Evolutionary conservation across 2,888 invertebrate genomes (phyloP).

Genomic region (Andrena hattorfiana): DNA sequence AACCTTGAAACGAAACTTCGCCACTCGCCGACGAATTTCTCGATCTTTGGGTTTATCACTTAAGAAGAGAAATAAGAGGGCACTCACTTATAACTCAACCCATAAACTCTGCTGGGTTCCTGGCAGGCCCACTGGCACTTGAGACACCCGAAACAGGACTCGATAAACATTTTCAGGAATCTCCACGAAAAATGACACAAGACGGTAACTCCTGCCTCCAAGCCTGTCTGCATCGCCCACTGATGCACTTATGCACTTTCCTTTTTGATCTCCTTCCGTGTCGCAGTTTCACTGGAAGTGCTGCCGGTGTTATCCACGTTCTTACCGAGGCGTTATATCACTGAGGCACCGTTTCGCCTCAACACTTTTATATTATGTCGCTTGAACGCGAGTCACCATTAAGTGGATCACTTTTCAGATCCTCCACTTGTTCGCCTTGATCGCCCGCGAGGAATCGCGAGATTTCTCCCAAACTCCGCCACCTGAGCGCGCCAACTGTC

Average conservation of each 20-base stretch:
- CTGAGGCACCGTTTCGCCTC: not conserved
- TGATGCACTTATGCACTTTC: conserved; percentile 35
- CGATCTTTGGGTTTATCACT: not conserved
- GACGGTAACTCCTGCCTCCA: not conserved
- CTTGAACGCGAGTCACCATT: not conserved
- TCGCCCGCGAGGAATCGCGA: too few species aligned
- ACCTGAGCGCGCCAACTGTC: not conserved
- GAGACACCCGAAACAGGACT: conserved; percentile 35
- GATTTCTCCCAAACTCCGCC: not conserved
- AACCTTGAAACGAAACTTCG: not conserved
- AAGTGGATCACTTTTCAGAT: not conserved
- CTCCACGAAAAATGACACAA: not conserved
- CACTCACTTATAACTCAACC: conserved; percentile 52
- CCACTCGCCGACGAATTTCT: not conserved
- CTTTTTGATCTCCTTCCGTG: conserved; percentile 13
- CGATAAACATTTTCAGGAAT: conserved; percentile 38
- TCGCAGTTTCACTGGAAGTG: conserved; percentile 24
- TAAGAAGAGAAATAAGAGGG: not conserved
- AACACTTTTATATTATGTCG: conserved; percentile 9
- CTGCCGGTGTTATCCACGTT: conserved; percentile 5
- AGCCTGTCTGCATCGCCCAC: not conserved
- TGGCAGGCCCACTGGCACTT: not conserved
- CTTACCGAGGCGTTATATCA: conserved; percentile 30
- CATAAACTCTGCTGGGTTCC: conserved; percentile 29
- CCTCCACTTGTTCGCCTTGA: not conserved